phyloP scores from a whole-genome alignment of 2,113 vertebrate species.

The Spermophilus dauricus region DNA sequence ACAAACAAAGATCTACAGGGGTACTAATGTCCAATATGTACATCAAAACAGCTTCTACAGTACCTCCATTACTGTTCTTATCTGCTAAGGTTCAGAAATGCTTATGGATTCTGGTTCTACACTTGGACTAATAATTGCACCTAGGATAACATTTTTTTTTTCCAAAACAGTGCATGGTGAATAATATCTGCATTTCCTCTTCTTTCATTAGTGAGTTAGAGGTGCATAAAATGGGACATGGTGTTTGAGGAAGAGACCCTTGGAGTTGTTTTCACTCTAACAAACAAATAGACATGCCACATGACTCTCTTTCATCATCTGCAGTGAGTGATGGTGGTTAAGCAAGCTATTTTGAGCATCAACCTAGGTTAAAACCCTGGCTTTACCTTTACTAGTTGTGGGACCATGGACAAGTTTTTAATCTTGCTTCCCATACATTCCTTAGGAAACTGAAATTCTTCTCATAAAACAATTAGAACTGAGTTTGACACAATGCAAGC shows the following conservation, averaged over 20 bases:
- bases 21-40: not conserved
- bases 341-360: not conserved
- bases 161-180: not conserved
- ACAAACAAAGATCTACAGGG: not conserved
- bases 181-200: not conserved
- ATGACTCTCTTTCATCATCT: not conserved
- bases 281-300: not conserved
- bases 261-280: not conserved
- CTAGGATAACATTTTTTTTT: not conserved
- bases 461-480: not conserved
- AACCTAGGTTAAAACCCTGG: not conserved
- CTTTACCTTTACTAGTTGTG: not conserved
- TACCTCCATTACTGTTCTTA: not conserved
- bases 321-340: not conserved
- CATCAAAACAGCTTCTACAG: not conserved
- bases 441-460: not conserved
- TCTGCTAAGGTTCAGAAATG: not conserved
- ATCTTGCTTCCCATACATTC: not conserved
- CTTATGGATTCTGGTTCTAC: not conserved
- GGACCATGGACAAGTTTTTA: not conserved
- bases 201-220: not conserved
- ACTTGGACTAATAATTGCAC: not conserved
- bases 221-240: not conserved
- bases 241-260: not conserved
- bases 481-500: not conserved